phyloP scores from a whole-genome alignment of 2,888 invertebrate genomes.

The Pachydiplax longipennis region DNA sequence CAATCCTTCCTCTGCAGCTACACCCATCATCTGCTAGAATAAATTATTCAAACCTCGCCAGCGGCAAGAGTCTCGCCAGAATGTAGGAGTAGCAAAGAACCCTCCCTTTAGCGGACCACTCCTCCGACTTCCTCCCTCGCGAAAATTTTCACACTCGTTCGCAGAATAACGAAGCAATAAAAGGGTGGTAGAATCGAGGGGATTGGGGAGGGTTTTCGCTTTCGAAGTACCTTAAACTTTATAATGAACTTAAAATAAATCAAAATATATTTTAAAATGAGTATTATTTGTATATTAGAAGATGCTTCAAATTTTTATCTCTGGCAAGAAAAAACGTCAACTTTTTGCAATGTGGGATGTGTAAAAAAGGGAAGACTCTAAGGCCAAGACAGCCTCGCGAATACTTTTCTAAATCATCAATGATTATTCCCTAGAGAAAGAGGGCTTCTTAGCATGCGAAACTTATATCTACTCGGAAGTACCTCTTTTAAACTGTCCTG shows the following conservation, averaged over 20 bases:
- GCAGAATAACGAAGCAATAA: not conserved
- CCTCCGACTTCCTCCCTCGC: constrained; percentile 19
- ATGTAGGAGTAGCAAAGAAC: constrained; percentile 34
- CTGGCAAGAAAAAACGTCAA: not conserved
- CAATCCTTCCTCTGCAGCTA: constrained; percentile 28
- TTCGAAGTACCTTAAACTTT: not conserved
- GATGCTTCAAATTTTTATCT: not conserved
- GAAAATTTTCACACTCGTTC: not conserved
- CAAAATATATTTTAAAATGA: not conserved
- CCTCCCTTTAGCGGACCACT: constrained; percentile 33
- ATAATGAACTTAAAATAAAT: not conserved
- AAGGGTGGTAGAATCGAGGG: constrained; percentile 8
- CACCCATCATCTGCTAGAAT: constrained; percentile 37
- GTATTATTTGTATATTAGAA: not conserved
- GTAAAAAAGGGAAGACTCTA: constrained; percentile 4
- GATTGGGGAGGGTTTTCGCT: not conserved
- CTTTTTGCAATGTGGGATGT: not conserved
- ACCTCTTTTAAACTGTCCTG: not conserved
- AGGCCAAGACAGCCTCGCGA: constrained; percentile 6
- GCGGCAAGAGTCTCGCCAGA: constrained; percentile 33
- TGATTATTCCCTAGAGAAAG: not conserved
- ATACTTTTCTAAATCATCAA: not conserved
- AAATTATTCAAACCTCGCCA: constrained; percentile 40
- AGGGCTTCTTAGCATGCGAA: not conserved
- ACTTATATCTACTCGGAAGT: not conserved